Conservation (phyloP, 2,797 vertebrate genomes). For the Taenioides sp. region DNA sequence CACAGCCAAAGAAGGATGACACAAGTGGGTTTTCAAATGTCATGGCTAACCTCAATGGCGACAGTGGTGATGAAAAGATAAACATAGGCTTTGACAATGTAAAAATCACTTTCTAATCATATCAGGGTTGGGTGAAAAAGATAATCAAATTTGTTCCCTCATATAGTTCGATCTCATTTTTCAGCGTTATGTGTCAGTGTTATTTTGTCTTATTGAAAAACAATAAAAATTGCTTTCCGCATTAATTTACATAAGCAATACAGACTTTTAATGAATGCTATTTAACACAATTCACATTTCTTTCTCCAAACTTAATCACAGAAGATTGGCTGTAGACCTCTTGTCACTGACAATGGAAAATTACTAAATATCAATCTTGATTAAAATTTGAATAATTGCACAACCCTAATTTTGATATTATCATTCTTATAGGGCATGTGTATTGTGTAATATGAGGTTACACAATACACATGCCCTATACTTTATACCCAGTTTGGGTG, state of each 20-base stretch:
- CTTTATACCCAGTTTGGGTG: constrained; percentile 39
- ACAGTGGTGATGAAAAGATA: not conserved
- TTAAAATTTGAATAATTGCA: not conserved
- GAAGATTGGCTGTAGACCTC: too few species aligned
- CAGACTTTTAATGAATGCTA: too few species aligned
- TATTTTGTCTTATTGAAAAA: too few species aligned
- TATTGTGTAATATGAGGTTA: constrained; percentile 12
- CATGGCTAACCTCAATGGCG: not conserved
- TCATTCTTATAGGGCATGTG: not conserved
- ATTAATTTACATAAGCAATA: not conserved
- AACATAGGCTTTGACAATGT: not conserved
- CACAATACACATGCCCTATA: too few species aligned
- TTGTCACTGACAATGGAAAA: not conserved
- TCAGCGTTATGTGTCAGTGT: too few species aligned
- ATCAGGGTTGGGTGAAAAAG: not conserved
- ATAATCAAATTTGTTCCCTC: too few species aligned
- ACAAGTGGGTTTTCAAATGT: constrained; percentile 1
- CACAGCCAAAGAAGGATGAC: too few species aligned
- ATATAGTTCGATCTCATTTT: too few species aligned
- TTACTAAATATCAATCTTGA: not conserved
- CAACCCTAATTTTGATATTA: not conserved
- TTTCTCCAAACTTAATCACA: too few species aligned
- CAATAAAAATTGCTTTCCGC: not conserved
- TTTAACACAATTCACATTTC: too few species aligned
- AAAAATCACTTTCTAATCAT: not conserved